Evolutionary conservation across 2,888 invertebrate species (phyloP).

Genomic region (Sinhomidia bicolor): DNA sequence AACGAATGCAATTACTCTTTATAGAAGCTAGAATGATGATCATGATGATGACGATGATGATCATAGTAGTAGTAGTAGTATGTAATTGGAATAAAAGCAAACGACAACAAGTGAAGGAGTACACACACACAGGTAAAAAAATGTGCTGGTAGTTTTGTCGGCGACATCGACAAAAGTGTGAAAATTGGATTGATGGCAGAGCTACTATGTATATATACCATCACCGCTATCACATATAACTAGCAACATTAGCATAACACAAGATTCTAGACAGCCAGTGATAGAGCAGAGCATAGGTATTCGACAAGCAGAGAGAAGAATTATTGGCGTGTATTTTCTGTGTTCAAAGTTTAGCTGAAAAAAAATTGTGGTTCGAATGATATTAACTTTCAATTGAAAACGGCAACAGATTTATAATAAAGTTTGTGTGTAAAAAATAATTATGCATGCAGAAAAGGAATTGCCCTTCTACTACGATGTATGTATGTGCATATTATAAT

Average conservation of each 20-base stretch:
- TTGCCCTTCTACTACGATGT: slow-evolving; percentile 5
- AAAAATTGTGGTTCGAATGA: slow-evolving; percentile 11
- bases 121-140: slow-evolving; percentile 31
- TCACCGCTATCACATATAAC: slow-evolving; percentile 10
- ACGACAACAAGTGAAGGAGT: background rate
- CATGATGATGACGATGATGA: background rate
- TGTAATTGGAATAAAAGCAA: slow-evolving; percentile 12
- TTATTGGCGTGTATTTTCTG: background rate
- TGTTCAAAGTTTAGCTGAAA: background rate
- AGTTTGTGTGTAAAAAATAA: slow-evolving; percentile 15
- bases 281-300: no score
- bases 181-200: slow-evolving; percentile 54
- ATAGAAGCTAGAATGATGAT: background rate
- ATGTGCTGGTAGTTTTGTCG: slow-evolving; percentile 11
- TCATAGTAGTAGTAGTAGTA: background rate
- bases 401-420: slow-evolving; percentile 15
- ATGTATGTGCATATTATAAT: background rate
- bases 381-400: slow-evolving; percentile 34
- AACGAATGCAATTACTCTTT: slow-evolving; percentile 9
- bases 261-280: background rate
- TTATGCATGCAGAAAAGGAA: slow-evolving; percentile 27
- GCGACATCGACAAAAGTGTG: slow-evolving; percentile 63
- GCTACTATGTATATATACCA: background rate
- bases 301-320: background rate
- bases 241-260: slow-evolving; percentile 31